phyloP scores from a whole-genome alignment of 2,113 vertebrate genomes.

The Campylomormyrus tamandua region DNA sequence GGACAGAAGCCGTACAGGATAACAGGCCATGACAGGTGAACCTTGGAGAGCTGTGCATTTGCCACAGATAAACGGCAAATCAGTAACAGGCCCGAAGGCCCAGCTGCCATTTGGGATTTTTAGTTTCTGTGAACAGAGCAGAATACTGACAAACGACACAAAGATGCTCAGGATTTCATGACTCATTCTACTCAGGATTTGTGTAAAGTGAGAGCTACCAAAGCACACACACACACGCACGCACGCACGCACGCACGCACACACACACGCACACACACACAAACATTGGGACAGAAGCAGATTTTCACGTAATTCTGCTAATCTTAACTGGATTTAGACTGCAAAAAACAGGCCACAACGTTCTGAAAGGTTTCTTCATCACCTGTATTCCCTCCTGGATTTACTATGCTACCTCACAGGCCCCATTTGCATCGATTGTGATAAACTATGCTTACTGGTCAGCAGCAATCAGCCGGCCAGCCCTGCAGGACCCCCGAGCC shows the following conservation, averaged over 20 bases:
- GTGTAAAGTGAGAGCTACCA: neutral
- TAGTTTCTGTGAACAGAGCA: neutral
- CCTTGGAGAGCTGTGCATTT: neutral
- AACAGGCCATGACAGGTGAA: neutral
- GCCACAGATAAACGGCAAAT: neutral
- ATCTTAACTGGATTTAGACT: neutral
- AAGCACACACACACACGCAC: accelerated
- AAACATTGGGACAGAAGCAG: neutral
- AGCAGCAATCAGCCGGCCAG: neutral
- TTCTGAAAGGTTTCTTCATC: neutral
- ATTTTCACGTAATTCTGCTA: neutral
- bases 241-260: neutral
- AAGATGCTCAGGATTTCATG: neutral
- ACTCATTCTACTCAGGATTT: neutral
- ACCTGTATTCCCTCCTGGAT: neutral
- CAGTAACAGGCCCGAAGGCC: neutral
- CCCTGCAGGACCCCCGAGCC: neutral
- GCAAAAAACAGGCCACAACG: neutral
- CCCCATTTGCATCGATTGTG: neutral
- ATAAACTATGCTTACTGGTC: neutral
- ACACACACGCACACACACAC: accelerated
- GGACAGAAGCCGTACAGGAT: neutral
- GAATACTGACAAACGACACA: neutral
- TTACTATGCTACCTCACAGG: neutral
- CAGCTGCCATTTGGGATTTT: constrained; percentile 10